Percentiles rank a stretch among this genome's conserved stretches.
Evolutionary conservation across 2,888 invertebrate genomes (phyloP).

Genomic region (Thecophora atra): DNA sequence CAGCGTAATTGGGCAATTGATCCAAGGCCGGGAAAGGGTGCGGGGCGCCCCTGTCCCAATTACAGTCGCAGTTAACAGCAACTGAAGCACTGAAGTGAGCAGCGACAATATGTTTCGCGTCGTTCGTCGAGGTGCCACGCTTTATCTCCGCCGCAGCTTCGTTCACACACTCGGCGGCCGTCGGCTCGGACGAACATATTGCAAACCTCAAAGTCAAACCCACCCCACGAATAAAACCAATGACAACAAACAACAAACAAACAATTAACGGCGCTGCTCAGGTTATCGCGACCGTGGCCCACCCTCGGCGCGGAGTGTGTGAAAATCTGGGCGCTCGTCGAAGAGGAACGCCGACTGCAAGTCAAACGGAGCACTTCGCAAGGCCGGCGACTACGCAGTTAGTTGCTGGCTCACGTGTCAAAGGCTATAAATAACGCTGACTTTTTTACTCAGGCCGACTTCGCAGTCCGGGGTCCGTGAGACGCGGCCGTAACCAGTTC

Average conservation of each 20-base stretch:
- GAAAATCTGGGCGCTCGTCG: conserved; percentile 26
- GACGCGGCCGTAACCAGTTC: conserved; percentile 10
- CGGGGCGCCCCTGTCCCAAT: conserved; percentile 44
- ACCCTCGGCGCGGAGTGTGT: conserved; percentile 29
- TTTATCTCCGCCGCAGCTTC: conserved; percentile 47
- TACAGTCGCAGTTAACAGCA: conserved; percentile 44
- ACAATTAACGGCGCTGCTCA: conserved; percentile 61
- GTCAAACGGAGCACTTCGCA: conserved; percentile 1
- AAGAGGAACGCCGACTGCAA: neutral
- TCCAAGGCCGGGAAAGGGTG: conserved; percentile 38
- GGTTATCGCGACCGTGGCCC: conserved; percentile 38
- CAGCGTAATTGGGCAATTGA: conserved; percentile 60
- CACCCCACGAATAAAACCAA: conserved; percentile 60
- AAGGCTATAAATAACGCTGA: conserved; percentile 57
- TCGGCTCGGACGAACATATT: conserved; percentile 15
- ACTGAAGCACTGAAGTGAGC: conserved; percentile 40
- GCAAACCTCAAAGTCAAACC: conserved; percentile 49
- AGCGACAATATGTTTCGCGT: conserved; percentile 43
- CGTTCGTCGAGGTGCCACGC: neutral
- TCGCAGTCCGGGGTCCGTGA: conserved; percentile 39
- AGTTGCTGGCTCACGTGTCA: conserved; percentile 51
- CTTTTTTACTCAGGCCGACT: conserved; percentile 53
- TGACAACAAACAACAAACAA: conserved; percentile 65
- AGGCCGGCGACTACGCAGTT: neutral
- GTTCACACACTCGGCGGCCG: conserved; percentile 50